Evolutionary conservation across 2,113 vertebrate genomes (phyloP).

Genomic region (Melospiza melodia): DNA sequence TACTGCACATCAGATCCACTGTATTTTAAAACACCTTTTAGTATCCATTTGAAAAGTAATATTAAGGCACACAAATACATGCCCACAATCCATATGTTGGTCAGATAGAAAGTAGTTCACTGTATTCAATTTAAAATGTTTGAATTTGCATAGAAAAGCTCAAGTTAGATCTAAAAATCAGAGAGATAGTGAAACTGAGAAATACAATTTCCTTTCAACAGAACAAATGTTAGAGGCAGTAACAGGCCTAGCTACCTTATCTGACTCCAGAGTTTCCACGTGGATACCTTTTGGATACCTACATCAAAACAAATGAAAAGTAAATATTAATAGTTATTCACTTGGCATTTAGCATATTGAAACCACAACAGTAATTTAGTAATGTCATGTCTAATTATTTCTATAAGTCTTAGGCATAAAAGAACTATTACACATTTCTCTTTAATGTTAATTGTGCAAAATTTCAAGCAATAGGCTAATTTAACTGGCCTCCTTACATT

Average conservation of each 20-base stretch:
- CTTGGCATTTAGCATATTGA: background rate
- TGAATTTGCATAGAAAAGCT: background rate
- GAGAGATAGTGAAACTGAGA: background rate
- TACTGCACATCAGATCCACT: background rate
- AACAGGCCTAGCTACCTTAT: slow-evolving; percentile 80
- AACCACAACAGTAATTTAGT: background rate
- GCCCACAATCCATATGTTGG: background rate
- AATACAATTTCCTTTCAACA: background rate
- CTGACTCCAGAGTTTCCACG: slow-evolving; percentile 94
- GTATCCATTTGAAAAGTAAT: background rate
- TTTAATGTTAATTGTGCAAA: background rate
- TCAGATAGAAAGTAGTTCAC: background rate
- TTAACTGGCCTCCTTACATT: background rate
- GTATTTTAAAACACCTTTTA: background rate
- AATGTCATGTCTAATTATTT: background rate
- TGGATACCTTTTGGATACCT: slow-evolving; percentile 97
- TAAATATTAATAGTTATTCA: background rate
- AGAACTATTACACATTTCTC: background rate
- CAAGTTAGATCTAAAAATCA: background rate
- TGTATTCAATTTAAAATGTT: background rate
- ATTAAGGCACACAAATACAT: background rate
- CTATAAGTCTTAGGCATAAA: background rate
- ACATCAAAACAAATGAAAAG: background rate
- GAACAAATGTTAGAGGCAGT: background rate
- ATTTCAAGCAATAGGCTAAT: background rate